These are phyloP conservation scores for Drosophila mettleri DNA, from an alignment of 2,888 invertebrate genomes.

Conservation along the genomic window DNA sequence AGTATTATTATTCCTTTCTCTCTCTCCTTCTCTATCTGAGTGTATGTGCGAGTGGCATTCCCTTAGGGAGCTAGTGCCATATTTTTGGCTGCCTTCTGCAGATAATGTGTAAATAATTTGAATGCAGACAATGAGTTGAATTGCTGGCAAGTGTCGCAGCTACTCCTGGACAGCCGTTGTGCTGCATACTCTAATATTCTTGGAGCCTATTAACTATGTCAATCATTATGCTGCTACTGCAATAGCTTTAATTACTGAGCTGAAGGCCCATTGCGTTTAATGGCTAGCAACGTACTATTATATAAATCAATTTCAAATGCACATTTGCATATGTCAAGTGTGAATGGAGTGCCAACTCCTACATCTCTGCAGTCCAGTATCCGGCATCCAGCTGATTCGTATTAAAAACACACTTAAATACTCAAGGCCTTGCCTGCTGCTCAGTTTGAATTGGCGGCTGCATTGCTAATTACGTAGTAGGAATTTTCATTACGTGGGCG, in stretches of 20 bases:
- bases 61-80: constrained; percentile 26
- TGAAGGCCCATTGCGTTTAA: constrained; percentile 42
- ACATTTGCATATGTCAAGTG: constrained; percentile 71
- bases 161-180: constrained; percentile 28
- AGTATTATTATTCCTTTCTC: constrained; percentile 2
- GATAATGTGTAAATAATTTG: constrained; percentile 75
- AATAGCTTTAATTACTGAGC: constrained; percentile 30
- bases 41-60: too few relatives aligned
- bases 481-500: constrained; percentile 58
- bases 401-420: constrained; percentile 61
- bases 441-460: constrained; percentile 27
- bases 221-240: constrained; percentile 8
- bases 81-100: constrained; percentile 46
- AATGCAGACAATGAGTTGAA: constrained; percentile 56
- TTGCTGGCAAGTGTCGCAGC: constrained; percentile 39
- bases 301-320: constrained; percentile 54
- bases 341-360: constrained; percentile 52
- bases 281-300: constrained; percentile 45
- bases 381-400: constrained; percentile 46
- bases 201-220: constrained; percentile 1
- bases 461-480: constrained; percentile 74
- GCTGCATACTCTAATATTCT: constrained; percentile 1
- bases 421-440: constrained; percentile 32
- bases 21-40: constrained; percentile 18
- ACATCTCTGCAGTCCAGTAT: constrained; percentile 14